Evolutionary conservation across 2,888 invertebrate genomes (phyloP).

Genomic region (Acanthosepion pharaonis): DNA sequence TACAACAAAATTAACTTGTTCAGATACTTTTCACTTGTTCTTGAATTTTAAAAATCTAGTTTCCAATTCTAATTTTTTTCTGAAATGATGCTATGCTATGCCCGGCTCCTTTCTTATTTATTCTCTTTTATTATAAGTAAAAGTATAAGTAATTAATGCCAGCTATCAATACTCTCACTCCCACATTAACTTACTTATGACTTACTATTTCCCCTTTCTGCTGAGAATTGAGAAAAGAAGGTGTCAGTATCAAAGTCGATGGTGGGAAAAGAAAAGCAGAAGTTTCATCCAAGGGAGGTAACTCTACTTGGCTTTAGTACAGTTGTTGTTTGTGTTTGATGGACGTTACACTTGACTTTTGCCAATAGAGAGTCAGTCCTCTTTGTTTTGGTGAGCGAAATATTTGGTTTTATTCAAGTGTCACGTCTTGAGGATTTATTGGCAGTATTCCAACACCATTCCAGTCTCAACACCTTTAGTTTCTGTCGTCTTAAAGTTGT

Average conservation of each 20-base stretch:
- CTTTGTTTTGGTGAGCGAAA: conserved; percentile 22
- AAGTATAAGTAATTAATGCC: too few species aligned
- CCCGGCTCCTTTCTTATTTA: too few species aligned
- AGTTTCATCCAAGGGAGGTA: neutral
- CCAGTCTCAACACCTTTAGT: neutral
- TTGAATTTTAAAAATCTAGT: too few species aligned
- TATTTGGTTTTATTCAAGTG: neutral
- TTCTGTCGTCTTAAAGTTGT: neutral
- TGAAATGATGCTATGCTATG: too few species aligned
- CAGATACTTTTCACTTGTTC: too few species aligned
- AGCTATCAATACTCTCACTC: too few species aligned
- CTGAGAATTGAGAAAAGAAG: neutral
- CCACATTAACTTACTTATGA: neutral
- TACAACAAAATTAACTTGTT: too few species aligned
- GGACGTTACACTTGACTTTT: conserved; percentile 20
- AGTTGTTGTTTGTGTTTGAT: neutral
- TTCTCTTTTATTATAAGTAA: too few species aligned
- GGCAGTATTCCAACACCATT: neutral
- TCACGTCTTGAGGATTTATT: conserved; percentile 20
- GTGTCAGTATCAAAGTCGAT: neutral
- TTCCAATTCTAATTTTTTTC: too few species aligned
- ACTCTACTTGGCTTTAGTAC: neutral
- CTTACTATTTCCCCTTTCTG: neutral
- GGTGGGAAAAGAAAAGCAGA: too few species aligned
- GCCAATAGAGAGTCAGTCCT: neutral